phyloP scores from a whole-genome alignment of 2,888 invertebrate species.

The Lapara coniferarum region DNA sequence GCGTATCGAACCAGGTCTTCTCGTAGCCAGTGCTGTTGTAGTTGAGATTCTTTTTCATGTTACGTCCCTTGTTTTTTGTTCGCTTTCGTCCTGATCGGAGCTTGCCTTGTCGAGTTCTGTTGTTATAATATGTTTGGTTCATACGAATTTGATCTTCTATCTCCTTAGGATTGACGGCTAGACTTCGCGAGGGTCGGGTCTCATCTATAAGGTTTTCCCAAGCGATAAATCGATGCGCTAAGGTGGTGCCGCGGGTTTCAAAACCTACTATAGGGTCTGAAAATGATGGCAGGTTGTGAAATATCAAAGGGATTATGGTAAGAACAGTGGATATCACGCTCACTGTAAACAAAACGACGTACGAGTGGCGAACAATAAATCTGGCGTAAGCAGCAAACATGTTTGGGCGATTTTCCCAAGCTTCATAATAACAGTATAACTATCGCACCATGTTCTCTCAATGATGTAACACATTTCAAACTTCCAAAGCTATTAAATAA shows the following conservation, averaged over 20 bases:
- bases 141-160: constrained; percentile 81
- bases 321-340: constrained; percentile 68
- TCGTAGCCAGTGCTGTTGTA: constrained; percentile 59
- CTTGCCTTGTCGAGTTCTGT: constrained; percentile 60
- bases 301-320: constrained; percentile 71
- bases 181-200: constrained; percentile 86
- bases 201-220: constrained; percentile 93
- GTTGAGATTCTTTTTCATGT: constrained; percentile 64
- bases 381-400: constrained; percentile 79
- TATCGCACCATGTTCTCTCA: constrained; percentile 56
- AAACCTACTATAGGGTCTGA: constrained; percentile 96
- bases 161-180: constrained; percentile 89
- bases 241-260: constrained; percentile 94
- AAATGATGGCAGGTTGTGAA: constrained; percentile 87
- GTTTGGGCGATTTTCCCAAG: constrained; percentile 58
- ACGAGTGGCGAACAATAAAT: constrained; percentile 78
- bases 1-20: constrained; percentile 52
- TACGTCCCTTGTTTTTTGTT: constrained; percentile 65
- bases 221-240: constrained; percentile 90
- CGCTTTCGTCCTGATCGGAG: constrained; percentile 65
- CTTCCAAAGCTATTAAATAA: constrained; percentile 36
- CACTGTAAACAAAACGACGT: constrained; percentile 68
- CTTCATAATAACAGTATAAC: constrained; percentile 60
- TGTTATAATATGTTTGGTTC: constrained; percentile 70
- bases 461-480: constrained; percentile 51